Evolutionary conservation across 2,113 vertebrate genomes (phyloP).

Genomic region (Monopterus albus): DNA sequence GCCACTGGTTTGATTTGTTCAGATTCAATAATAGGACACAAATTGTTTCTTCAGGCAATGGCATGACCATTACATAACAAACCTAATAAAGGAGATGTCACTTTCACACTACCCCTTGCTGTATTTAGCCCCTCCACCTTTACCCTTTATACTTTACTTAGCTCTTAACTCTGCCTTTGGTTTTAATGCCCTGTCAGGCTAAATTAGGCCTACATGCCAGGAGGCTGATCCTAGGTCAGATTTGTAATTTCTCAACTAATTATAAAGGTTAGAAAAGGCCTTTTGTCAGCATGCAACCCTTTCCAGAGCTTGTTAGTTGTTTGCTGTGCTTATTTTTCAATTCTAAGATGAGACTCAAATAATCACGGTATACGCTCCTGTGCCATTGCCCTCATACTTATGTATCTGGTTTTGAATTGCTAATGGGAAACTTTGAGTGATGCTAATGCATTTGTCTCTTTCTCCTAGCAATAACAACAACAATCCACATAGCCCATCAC

Average conservation of each 20-base stretch:
- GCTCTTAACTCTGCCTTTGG: conserved; percentile 1
- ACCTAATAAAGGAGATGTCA: conserved; percentile 29
- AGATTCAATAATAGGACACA: conserved; percentile 32
- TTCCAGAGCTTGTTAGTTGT: neutral
- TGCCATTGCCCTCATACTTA: neutral
- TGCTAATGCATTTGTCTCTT: conserved; percentile 13
- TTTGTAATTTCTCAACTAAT: conserved; percentile 6
- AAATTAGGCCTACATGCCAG: neutral
- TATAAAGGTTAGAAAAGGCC: conserved; percentile 10
- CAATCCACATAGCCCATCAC: neutral
- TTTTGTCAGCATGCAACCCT: conserved; percentile 1
- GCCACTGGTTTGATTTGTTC: conserved; percentile 36
- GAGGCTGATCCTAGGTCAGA: conserved; percentile 1
- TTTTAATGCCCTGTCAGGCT: neutral
- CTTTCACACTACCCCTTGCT: neutral
- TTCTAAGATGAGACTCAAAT: neutral
- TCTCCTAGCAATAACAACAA: conserved; percentile 6
- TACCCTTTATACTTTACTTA: neutral
- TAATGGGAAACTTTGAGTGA: conserved; percentile 11
- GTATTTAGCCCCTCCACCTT: conserved; percentile 1
- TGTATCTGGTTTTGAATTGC: conserved; percentile 33
- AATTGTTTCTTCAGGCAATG: conserved; percentile 35
- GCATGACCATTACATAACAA: conserved; percentile 39
- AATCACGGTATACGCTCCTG: neutral
- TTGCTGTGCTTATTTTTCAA: neutral